Evolutionary conservation across 2,888 invertebrate species (phyloP).

Genomic region (Parelbella ahira): DNA sequence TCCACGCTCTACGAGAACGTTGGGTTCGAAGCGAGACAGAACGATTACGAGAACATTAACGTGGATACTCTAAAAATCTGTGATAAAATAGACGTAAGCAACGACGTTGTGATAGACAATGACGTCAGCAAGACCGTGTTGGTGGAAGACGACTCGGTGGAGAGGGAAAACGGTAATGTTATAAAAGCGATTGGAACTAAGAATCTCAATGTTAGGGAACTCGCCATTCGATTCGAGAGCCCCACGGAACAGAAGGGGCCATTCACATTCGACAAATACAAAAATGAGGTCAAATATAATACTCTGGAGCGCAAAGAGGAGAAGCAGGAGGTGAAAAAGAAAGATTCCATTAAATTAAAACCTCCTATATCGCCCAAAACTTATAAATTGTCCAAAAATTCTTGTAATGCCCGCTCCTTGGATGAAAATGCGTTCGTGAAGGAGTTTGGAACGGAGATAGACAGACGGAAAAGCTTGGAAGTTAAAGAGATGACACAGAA

Average conservation of each 20-base stretch:
- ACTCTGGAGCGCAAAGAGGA: conserved; percentile 56
- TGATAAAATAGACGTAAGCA: conserved; percentile 51
- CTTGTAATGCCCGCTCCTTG: conserved; percentile 83
- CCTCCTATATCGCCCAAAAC: conserved; percentile 83
- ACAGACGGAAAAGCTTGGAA: conserved; percentile 83
- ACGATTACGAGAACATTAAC: conserved; percentile 63
- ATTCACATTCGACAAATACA: conserved; percentile 78
- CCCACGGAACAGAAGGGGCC: conserved; percentile 80
- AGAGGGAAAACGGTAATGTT: conserved; percentile 60
- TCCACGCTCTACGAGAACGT: conserved; percentile 63
- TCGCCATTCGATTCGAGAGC: conserved; percentile 83
- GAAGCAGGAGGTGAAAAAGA: conserved; percentile 45
- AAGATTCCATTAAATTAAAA: conserved; percentile 57
- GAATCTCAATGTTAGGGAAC: conserved; percentile 80
- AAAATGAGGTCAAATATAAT: conserved; percentile 63
- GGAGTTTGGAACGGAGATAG: conserved; percentile 79
- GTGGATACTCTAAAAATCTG: conserved; percentile 57
- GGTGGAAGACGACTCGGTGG: conserved; percentile 34
- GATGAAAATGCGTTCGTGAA: conserved; percentile 88
- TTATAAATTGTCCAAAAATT: conserved; percentile 79
- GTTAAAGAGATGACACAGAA: conserved; percentile 82
- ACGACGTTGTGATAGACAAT: conserved; percentile 29
- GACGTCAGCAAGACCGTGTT: conserved; percentile 35
- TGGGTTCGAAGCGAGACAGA: conserved; percentile 42
- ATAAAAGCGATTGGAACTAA: conserved; percentile 42